Conservation (phyloP, 2,797 vertebrate species). For the Anguilla marmorata region DNA sequence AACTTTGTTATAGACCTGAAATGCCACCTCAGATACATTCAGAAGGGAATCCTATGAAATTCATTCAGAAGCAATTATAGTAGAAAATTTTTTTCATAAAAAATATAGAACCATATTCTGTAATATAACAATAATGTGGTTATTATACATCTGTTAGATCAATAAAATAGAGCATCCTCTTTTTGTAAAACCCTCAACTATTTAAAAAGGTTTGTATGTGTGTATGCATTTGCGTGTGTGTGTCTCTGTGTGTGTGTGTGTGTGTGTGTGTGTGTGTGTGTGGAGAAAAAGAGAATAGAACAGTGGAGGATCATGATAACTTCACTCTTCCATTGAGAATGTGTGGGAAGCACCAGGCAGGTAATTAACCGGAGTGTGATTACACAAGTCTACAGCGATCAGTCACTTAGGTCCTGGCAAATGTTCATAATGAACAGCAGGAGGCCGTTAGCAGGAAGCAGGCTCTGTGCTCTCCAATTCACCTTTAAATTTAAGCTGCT, state of each 20-base stretch:
- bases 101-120: background rate
- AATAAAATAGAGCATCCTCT: too few relatives aligned
- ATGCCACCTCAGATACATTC: background rate
- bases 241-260: too few relatives aligned
- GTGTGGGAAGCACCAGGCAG: background rate
- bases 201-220: background rate
- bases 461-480: background rate
- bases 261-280: too few relatives aligned
- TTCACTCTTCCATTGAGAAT: background rate
- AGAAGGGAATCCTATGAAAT: background rate
- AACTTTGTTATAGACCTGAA: background rate
- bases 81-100: background rate
- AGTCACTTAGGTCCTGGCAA: background rate
- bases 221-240: background rate
- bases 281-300: background rate
- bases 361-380: background rate
- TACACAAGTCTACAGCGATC: background rate
- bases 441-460: background rate
- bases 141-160: background rate
- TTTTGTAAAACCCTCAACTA: background rate
- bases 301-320: background rate
- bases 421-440: background rate
- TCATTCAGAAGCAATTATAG: background rate
- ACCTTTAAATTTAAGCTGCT: background rate
- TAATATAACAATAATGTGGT: background rate